Percentiles rank a stretch among this genome's conserved stretches.
Conservation (phyloP, 2,113 vertebrate species). For the Herpetotheres cachinnans region DNA sequence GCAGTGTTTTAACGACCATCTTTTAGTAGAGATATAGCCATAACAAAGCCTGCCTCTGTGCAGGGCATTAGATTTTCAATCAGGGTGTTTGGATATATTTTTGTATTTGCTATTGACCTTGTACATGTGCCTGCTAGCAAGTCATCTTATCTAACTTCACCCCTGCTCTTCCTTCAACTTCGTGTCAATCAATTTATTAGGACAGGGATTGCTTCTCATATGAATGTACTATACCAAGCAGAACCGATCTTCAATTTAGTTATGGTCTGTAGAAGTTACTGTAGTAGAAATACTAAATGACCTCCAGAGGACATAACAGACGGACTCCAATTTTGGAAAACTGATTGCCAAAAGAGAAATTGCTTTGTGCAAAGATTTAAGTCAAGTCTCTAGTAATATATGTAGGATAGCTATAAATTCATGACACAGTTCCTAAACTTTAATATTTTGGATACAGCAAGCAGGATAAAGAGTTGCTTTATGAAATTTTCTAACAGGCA, state of each 20-base stretch:
- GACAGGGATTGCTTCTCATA: not conserved
- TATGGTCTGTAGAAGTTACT: not conserved
- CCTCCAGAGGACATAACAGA: not conserved
- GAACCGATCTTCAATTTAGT: not conserved
- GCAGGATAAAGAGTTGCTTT: not conserved
- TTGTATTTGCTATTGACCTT: not conserved
- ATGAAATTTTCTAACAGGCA: not conserved
- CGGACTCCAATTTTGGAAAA: not conserved
- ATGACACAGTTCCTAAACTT: not conserved
- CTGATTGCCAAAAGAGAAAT: not conserved
- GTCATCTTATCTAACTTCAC: not conserved
- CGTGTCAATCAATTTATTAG: not conserved
- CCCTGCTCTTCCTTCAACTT: not conserved
- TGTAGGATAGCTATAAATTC: not conserved
- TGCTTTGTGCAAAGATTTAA: not conserved
- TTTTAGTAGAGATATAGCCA: not conserved
- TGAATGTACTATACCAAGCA: not conserved
- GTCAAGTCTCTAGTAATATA: not conserved
- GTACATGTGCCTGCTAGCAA: not conserved
- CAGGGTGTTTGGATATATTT: not conserved
- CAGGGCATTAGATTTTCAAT: not conserved
- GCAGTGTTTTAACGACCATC: not conserved
- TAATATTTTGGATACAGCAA: not conserved
- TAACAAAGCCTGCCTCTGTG: not conserved
- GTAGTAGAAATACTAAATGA: not conserved